A percentile compares a stretch with the other conserved stretches of the same genome.
Conservation (phyloP, 2,113 vertebrate species). For the Rhinoderma darwinii region DNA sequence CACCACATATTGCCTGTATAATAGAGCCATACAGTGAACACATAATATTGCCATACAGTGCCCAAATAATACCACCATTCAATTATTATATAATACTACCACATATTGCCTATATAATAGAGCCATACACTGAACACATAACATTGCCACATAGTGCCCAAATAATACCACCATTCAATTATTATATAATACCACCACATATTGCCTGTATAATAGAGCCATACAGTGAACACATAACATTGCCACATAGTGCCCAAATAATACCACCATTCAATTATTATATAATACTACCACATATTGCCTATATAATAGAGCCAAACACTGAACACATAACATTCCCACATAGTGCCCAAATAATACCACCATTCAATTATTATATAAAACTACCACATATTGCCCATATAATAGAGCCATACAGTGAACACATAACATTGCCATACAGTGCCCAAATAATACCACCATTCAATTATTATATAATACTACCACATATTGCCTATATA, state of each 20-base stretch:
- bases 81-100: neutral
- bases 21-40: neutral
- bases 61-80: neutral
- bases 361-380: neutral
- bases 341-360: neutral
- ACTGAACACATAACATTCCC: neutral
- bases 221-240: too few species aligned
- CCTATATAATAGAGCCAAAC: neutral
- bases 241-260: neutral
- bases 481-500: neutral
- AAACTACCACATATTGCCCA: neutral
- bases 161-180: neutral
- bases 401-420: neutral
- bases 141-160: neutral
- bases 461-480: neutral
- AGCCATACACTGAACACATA: too few species aligned
- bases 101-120: neutral
- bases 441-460: neutral
- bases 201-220: too few species aligned
- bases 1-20: neutral
- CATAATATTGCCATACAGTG: neutral
- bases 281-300: neutral
- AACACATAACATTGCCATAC: neutral
- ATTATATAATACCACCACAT: too few species aligned
- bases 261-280: neutral